phyloP scores from a whole-genome alignment of 2,113 vertebrate genomes.

The Dipodomys ordii region DNA sequence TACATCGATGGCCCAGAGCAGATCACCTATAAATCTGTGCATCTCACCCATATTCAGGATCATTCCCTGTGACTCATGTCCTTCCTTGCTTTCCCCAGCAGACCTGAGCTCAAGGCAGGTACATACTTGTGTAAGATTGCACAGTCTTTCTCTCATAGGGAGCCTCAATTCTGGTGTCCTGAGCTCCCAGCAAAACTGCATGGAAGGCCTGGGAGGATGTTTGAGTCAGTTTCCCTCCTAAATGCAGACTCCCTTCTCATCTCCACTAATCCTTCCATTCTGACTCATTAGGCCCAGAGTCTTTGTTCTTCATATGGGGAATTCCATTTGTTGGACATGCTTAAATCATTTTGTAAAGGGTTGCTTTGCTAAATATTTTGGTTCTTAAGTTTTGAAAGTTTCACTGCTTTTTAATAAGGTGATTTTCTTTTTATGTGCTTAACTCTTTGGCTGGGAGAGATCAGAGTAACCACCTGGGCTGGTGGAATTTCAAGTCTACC shows the following conservation, averaged over 20 bases:
- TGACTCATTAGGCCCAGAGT: background rate
- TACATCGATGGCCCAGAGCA: background rate
- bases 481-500: background rate
- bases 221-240: background rate
- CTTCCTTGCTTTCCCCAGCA: background rate
- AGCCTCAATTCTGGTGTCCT: background rate
- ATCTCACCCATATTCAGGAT: background rate
- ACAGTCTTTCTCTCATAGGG: accelerated
- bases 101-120: background rate
- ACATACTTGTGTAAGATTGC: accelerated
- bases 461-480: background rate
- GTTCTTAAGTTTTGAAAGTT: slow-evolving; percentile 53
- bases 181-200: accelerated
- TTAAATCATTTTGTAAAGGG: background rate
- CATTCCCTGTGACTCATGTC: background rate
- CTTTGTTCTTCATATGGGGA: slow-evolving; percentile 42
- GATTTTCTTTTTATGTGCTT: slow-evolving; percentile 7
- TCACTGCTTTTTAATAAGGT: slow-evolving; percentile 37
- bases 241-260: background rate
- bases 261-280: background rate
- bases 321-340: background rate
- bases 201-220: background rate
- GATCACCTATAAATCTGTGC: background rate
- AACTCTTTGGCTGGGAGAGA: background rate
- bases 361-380: slow-evolving; percentile 65